phyloP scores from a whole-genome alignment of 2,113 vertebrate species.

The Gavia stellata region DNA sequence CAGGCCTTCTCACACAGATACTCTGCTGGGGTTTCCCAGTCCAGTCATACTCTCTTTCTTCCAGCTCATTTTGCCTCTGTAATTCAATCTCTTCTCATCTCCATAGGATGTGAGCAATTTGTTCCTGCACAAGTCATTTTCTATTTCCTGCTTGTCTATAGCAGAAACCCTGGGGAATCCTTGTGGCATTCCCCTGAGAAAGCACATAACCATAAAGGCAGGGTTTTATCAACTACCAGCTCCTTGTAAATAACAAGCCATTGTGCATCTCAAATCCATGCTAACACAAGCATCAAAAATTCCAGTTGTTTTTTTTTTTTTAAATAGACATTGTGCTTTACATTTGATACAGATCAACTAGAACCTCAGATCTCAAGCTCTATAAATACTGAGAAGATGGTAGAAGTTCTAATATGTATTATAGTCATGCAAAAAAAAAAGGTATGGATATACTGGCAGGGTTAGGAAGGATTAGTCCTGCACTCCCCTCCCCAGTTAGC shows the following conservation, averaged over 20 bases:
- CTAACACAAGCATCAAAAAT: not conserved
- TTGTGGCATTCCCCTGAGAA: constrained; percentile 17
- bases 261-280: not conserved
- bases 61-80: not conserved
- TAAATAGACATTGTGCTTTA: not conserved
- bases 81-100: constrained; percentile 16
- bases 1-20: not conserved
- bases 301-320: not conserved
- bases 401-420: not conserved
- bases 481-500: not conserved
- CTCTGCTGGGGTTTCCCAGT: constrained; percentile 10
- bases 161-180: constrained; percentile 24
- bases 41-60: not conserved
- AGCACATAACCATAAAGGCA: not conserved
- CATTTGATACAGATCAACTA: not conserved
- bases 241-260: not conserved
- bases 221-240: not conserved
- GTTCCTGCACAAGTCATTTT: constrained; percentile 1
- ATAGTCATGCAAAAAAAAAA: not conserved
- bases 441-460: not conserved
- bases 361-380: not conserved
- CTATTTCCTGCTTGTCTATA: constrained; percentile 33
- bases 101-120: constrained; percentile 41
- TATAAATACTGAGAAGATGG: not conserved
- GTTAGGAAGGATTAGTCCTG: not conserved